Percentiles rank a stretch among this genome's conserved stretches.
Conservation (phyloP, 2,113 vertebrate species). For the Zosterops japonicus region DNA sequence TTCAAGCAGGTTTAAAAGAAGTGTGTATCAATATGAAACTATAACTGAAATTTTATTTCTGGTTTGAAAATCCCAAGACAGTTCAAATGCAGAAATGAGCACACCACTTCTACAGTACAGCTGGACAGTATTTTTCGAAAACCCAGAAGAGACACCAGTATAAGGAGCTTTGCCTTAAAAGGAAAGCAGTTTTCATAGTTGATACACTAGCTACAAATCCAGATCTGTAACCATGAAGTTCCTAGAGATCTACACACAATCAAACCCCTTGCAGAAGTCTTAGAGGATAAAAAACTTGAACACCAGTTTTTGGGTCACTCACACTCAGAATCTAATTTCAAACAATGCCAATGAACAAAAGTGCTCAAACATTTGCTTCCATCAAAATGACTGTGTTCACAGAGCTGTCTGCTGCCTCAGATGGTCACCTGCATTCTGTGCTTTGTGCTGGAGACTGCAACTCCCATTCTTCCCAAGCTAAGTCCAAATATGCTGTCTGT, state of each 20-base stretch:
- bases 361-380: background rate
- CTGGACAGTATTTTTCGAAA: background rate
- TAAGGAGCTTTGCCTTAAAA: background rate
- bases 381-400: background rate
- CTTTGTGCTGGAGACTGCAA: background rate
- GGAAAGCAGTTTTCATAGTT: rapidly evolving
- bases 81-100: background rate
- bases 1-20: background rate
- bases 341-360: background rate
- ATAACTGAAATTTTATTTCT: background rate
- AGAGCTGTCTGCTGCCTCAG: background rate
- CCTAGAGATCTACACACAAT: background rate
- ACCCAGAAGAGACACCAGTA: background rate
- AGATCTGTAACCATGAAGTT: background rate
- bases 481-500: background rate
- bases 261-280: background rate
- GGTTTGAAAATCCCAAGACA: background rate
- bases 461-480: background rate
- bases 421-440: background rate
- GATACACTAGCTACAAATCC: background rate
- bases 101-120: background rate
- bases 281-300: background rate
- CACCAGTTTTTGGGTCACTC: background rate
- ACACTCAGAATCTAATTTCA: background rate
- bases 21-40: background rate